Conservation (phyloP, 2,797 vertebrate genomes). For the Pangasius krempfi region DNA sequence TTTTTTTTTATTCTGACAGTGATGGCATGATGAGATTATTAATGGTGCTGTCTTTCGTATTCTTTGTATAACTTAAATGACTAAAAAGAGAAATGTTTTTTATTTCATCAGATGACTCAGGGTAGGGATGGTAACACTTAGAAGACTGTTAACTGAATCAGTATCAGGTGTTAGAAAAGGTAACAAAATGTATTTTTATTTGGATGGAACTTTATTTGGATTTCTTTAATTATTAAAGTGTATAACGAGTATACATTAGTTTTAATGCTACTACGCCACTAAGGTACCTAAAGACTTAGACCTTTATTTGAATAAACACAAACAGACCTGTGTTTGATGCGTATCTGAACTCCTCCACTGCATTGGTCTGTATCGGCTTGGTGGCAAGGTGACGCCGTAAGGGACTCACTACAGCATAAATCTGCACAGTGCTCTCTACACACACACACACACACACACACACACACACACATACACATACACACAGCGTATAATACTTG, state of each 20-base stretch:
- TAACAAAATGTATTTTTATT: not conserved
- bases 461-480: slow-evolving; percentile 27
- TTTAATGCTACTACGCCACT: not conserved
- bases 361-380: slow-evolving; percentile 65
- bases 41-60: not conserved
- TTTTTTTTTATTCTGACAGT: not conserved
- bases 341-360: slow-evolving; percentile 70
- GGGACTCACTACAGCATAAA: slow-evolving; percentile 55
- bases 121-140: not conserved
- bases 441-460: slow-evolving; percentile 48
- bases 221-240: not conserved
- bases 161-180: not conserved
- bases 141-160: not conserved
- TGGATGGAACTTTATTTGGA: too few relatives aligned
- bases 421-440: slow-evolving; percentile 73
- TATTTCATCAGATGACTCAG: not conserved
- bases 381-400: slow-evolving; percentile 41
- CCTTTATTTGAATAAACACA: not conserved
- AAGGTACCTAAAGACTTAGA: not conserved
- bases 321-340: slow-evolving; percentile 77
- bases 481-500: not conserved
- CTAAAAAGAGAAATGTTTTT: not conserved
- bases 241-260: not conserved
- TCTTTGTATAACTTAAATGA: not conserved
- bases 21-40: not conserved